Evolutionary conservation across 2,888 invertebrate genomes (phyloP).

Genomic region (Drosophila seclusa): DNA sequence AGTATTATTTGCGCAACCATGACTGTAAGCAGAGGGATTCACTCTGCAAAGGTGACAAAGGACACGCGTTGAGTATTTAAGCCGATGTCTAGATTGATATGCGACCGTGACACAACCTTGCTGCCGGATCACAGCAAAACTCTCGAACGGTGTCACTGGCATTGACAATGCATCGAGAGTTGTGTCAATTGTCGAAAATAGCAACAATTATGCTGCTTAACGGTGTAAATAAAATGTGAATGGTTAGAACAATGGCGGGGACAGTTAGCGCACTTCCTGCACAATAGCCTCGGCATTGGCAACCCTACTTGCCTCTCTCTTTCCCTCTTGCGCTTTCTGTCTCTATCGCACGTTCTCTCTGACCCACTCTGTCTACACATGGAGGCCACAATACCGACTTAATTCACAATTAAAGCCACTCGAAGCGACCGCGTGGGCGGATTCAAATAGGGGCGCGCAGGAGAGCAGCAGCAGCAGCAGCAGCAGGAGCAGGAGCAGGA

Average conservation of each 20-base stretch:
- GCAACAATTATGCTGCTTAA: constrained; percentile 76
- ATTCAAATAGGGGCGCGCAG: background rate
- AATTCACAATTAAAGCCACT: constrained; percentile 84
- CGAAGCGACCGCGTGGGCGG: constrained; percentile 54
- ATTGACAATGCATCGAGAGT: constrained; percentile 80
- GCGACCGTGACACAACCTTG: constrained; percentile 63
- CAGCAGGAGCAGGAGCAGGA: background rate
- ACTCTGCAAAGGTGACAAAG: constrained; percentile 33
- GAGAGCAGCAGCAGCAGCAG: background rate
- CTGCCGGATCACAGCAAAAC: constrained; percentile 65
- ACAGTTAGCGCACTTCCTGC: constrained; percentile 62
- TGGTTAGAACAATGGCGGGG: constrained; percentile 46
- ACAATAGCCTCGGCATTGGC: constrained; percentile 76
- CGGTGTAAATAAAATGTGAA: constrained; percentile 69
- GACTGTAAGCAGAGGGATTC: constrained; percentile 51
- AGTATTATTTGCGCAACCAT: constrained; percentile 83
- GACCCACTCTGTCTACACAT: constrained; percentile 49
- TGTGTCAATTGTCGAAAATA: constrained; percentile 59
- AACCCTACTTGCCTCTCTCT: constrained; percentile 25
- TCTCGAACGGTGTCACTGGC: constrained; percentile 69
- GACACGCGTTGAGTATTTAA: constrained; percentile 10
- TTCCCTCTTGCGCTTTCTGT: background rate
- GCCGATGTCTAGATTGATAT: constrained; percentile 31
- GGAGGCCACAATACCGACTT: constrained; percentile 82
- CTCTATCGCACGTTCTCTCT: background rate